Evolutionary conservation across 2,888 invertebrate genomes (phyloP), one percentile per base, ranked within the genome.

Genomic region (Cylloceria caligata): DNA sequence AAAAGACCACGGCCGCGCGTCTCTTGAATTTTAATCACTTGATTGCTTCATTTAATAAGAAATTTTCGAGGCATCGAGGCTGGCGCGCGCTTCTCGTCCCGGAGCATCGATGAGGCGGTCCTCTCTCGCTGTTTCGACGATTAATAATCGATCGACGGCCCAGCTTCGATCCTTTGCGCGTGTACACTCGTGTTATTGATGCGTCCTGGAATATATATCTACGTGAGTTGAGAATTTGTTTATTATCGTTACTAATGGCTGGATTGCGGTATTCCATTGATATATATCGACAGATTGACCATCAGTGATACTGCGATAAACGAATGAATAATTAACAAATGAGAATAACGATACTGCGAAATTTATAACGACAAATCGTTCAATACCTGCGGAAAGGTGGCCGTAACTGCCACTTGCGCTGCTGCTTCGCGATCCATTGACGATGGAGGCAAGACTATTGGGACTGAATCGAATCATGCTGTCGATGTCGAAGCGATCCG

Each of bases 391-490:
- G 85, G 98, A 98, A 85, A 99, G 95, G 94, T 99, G 99, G 21
- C 99, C 99, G 94, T 99, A 99, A 83, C 98, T 98, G 60, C 99
- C 99, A 88, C 98, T 98, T 4, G 97, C 97, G 36, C 97, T 96
- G 16, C 97, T 97, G 81, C 97, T 97, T 85, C 98, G 94, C 0
- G 98, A 98, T 19, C 97, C 96, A 90, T 96, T 96, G 86, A 96
- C 96, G 86, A 96, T 95, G 64, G 96, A 96, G 9, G 96, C 97
- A 86, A 99, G 93, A 27, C 98, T 98, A 88, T 98, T 97, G 4
- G 99, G 99, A 5, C 98, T 98, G 88, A 98, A 98, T 81, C 99
- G 95, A 87, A 99, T 99, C 94, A 99, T 97, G 73, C 98, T 98
- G 90, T 98, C 98, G 90, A 99, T 96, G 94, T 99, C 99, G 86